Percentiles rank a stretch among this genome's conserved stretches.
Conservation (phyloP, 1,140 invertebrate species). For the Sesamia nonagrioides region DNA sequence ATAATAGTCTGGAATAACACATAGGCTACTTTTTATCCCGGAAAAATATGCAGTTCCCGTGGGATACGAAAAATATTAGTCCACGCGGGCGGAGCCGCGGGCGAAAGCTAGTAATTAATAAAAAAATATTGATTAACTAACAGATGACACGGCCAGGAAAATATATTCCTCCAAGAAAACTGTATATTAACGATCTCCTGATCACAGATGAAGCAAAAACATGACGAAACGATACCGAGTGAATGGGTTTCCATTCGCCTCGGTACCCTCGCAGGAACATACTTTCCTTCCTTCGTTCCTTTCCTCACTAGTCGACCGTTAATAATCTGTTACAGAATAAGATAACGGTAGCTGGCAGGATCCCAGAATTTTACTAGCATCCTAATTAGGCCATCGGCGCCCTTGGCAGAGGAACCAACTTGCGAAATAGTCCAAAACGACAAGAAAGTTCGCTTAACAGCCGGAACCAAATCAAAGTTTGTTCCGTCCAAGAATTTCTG, state of each 20-base stretch:
- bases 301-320: constrained; percentile 28
- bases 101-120: too few relatives aligned
- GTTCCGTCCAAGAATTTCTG: constrained; percentile 33
- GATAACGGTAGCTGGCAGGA: constrained; percentile 29
- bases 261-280: constrained; percentile 4
- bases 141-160: constrained; percentile 15
- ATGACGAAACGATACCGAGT: neutral
- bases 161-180: constrained; percentile 3
- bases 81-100: too few relatives aligned
- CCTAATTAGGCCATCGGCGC: constrained; percentile 34
- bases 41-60: too few relatives aligned
- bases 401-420: constrained; percentile 32
- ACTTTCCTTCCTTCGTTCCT: constrained; percentile 21
- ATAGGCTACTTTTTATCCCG: too few relatives aligned
- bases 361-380: constrained; percentile 32
- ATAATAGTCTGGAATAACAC: too few relatives aligned
- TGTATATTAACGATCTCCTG: constrained; percentile 3
- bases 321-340: constrained; percentile 40
- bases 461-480: constrained; percentile 25
- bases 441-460: constrained; percentile 29
- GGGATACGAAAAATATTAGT: too few relatives aligned
- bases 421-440: constrained; percentile 27
- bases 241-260: constrained; percentile 12
- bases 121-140: too few relatives aligned
- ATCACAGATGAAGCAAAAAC: constrained; percentile 1